A percentile compares a stretch with the other conserved stretches of the same genome.
These are phyloP conservation scores for Coracopsis vasa DNA, from an alignment of 2,113 vertebrate genomes.

Conservation along the genomic window DNA sequence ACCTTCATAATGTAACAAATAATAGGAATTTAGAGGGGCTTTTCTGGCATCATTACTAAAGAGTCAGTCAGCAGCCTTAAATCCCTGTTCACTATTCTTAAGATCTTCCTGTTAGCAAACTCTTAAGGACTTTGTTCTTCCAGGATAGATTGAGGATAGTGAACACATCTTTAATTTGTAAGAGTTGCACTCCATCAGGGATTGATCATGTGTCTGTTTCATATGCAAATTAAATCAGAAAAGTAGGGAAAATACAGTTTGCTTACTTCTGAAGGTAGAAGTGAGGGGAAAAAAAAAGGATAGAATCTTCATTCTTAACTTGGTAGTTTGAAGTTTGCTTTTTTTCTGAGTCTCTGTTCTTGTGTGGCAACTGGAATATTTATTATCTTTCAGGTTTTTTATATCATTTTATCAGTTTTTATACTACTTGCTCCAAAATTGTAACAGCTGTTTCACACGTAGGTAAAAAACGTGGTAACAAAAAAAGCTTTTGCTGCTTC, in stretches of 20 bases:
- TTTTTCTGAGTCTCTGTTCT: background rate
- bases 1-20: background rate
- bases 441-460: background rate
- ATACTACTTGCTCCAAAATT: background rate
- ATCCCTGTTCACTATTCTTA: background rate
- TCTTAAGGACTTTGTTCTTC: background rate
- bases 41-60: background rate
- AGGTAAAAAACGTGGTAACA: background rate
- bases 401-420: background rate
- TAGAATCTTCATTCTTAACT: background rate
- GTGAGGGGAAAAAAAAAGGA: background rate
- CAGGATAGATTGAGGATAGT: background rate
- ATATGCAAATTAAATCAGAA: background rate
- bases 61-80: background rate
- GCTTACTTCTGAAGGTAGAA: background rate
- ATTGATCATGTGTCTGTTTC: background rate
- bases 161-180: background rate
- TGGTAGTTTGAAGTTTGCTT: background rate
- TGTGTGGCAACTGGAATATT: background rate
- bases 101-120: background rate
- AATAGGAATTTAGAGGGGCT: background rate
- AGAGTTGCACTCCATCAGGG: background rate
- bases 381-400: background rate
- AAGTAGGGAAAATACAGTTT: background rate
- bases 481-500: background rate